Conservation (phyloP, 1,140 invertebrate species). For the Dermatophagoides farinae region DNA sequence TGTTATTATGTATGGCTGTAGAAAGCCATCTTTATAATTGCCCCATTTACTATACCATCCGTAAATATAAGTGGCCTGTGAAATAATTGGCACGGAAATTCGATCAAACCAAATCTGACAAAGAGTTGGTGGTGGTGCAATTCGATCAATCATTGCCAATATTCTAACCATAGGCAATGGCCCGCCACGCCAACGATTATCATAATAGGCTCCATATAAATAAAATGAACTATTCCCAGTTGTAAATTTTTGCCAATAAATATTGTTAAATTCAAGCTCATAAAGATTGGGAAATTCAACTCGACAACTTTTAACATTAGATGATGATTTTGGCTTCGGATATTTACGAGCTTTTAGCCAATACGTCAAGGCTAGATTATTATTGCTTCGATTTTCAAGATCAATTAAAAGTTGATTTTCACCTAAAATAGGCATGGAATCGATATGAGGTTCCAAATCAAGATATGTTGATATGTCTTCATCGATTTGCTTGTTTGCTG, state of each 20-base stretch:
- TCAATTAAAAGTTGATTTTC: constrained; percentile 54
- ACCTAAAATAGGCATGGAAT: constrained; percentile 40
- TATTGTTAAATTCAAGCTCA: constrained; percentile 62
- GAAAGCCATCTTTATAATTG: constrained; percentile 73
- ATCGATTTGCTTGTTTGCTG: not conserved
- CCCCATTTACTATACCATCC: constrained; percentile 87
- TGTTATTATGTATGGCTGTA: constrained; percentile 71
- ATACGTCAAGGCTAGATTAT: constrained; percentile 20
- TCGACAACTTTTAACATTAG: constrained; percentile 46
- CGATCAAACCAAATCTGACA: constrained; percentile 79
- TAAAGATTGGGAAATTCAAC: constrained; percentile 52
- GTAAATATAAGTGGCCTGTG: constrained; percentile 57
- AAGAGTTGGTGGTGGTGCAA: constrained; percentile 55
- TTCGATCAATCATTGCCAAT: constrained; percentile 70
- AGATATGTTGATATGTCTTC: constrained; percentile 19
- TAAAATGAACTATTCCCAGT: constrained; percentile 56
- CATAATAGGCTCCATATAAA: constrained; percentile 69
- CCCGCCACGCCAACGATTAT: constrained; percentile 47
- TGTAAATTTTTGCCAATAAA: constrained; percentile 64
- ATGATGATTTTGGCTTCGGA: constrained; percentile 8
- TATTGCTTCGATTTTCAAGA: constrained; percentile 22
- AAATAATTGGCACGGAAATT: constrained; percentile 50
- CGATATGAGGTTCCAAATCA: constrained; percentile 36
- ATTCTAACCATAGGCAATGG: constrained; percentile 59
- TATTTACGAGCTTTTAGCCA: constrained; percentile 15